Conservation (phyloP, 2,888 invertebrate species). For the Mactromeris polynyma region DNA sequence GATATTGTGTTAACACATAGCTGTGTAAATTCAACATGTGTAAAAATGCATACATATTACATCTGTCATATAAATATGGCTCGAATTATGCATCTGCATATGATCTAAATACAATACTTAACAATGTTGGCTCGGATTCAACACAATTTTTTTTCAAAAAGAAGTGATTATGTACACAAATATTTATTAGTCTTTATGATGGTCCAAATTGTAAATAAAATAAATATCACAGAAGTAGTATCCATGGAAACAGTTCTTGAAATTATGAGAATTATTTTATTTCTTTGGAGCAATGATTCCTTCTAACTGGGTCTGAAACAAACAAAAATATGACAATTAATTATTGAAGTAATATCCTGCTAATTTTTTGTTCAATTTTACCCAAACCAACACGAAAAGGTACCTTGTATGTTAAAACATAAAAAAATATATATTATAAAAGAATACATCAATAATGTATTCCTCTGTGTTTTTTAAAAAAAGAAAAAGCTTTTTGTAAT, state of each 20-base stretch:
- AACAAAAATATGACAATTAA: conserved; percentile 26
- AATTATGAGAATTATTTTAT: conserved; percentile 85
- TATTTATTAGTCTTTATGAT: not conserved
- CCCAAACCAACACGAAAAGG: too few relatives aligned
- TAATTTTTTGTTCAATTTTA: too few relatives aligned
- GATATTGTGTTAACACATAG: not conserved
- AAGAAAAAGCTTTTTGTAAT: too few relatives aligned
- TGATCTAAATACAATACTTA: not conserved
- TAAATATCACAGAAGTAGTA: conserved; percentile 60
- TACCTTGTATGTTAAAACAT: too few relatives aligned
- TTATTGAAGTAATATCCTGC: not conserved
- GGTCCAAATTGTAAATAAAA: conserved; percentile 23
- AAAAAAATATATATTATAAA: too few relatives aligned
- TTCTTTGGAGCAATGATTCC: conserved; percentile 98
- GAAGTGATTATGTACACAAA: conserved; percentile 19
- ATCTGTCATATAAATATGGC: not conserved
- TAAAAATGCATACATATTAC: not conserved
- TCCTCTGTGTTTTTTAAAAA: too few relatives aligned
- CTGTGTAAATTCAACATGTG: conserved; percentile 18
- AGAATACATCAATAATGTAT: too few relatives aligned
- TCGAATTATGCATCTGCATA: not conserved
- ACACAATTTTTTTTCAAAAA: not conserved
- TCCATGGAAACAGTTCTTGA: conserved; percentile 23
- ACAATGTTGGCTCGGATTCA: conserved; percentile 21
- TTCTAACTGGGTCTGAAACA: conserved; percentile 95